phyloP scores from a whole-genome alignment of 2,888 invertebrate genomes.

The Volucella zonaria region DNA sequence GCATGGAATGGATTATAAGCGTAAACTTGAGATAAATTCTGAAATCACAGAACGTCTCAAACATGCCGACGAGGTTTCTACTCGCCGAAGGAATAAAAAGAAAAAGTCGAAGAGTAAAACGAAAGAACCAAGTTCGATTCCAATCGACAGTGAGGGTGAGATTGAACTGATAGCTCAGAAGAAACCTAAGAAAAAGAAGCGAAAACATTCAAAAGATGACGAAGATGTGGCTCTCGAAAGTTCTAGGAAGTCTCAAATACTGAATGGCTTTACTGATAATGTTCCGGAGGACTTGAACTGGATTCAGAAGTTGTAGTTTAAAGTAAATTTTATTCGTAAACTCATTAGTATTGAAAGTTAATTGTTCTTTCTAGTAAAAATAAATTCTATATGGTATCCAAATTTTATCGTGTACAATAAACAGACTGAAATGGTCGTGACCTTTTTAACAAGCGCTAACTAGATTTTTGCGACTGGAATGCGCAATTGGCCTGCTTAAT shows the following conservation, averaged over 20 bases:
- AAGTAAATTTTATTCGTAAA: constrained; percentile 23
- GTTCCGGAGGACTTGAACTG: constrained; percentile 75
- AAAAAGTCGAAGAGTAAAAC: constrained; percentile 40
- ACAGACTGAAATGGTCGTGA: too few relatives aligned
- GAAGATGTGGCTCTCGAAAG: neutral
- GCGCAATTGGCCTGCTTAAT: too few relatives aligned
- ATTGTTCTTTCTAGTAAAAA: neutral
- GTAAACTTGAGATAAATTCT: constrained; percentile 72
- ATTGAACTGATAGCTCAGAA: constrained; percentile 65
- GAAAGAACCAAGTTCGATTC: constrained; percentile 24
- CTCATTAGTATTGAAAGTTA: neutral
- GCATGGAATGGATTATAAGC: constrained; percentile 75
- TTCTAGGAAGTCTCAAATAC: constrained; percentile 24
- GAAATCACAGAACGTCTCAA: constrained; percentile 73
- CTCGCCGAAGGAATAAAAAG: constrained; percentile 39
- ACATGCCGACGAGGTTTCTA: constrained; percentile 68
- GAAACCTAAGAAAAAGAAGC: constrained; percentile 66
- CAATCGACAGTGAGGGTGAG: constrained; percentile 68
- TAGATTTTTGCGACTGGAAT: too few relatives aligned
- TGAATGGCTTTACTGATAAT: constrained; percentile 46
- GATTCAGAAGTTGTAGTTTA: constrained; percentile 72
- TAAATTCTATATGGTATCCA: too few relatives aligned
- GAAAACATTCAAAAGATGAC: constrained; percentile 59
- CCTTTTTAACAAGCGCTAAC: too few relatives aligned
- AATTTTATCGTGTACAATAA: too few relatives aligned